Evolutionary conservation across 2,888 invertebrate species (phyloP).

Genomic region (Punctoribates punctum): DNA sequence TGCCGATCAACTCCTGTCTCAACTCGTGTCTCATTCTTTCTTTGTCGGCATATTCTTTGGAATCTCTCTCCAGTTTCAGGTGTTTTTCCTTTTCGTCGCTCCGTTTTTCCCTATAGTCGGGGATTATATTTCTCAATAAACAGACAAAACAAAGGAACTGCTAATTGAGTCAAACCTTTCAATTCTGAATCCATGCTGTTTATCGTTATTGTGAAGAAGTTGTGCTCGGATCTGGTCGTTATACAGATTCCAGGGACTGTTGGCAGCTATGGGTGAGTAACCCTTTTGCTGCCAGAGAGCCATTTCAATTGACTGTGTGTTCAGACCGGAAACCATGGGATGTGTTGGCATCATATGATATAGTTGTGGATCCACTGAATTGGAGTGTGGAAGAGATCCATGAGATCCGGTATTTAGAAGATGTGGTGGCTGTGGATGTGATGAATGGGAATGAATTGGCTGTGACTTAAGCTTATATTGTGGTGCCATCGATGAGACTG

Average conservation of each 20-base stretch:
- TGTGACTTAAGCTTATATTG: slow-evolving; percentile 27
- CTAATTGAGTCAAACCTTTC: slow-evolving; percentile 4
- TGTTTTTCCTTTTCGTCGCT: slow-evolving; percentile 48
- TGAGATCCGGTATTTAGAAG: neutral
- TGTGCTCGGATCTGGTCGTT: slow-evolving; percentile 31
- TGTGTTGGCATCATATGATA: slow-evolving; percentile 30
- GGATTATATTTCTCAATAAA: too few species aligned
- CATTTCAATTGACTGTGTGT: slow-evolving; percentile 15
- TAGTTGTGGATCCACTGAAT: slow-evolving; percentile 28
- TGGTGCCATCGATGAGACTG: neutral
- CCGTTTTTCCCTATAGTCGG: slow-evolving; percentile 33
- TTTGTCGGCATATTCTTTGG: slow-evolving; percentile 45
- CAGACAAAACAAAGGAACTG: neutral
- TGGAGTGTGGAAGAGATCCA: neutral
- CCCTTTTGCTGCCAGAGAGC: slow-evolving; percentile 12
- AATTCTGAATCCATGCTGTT: slow-evolving; percentile 20
- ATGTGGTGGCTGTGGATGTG: slow-evolving; percentile 22
- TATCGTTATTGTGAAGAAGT: slow-evolving; percentile 11
- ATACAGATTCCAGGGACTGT: slow-evolving; percentile 21
- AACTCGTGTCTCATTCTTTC: slow-evolving; percentile 59
- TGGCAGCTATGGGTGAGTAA: slow-evolving; percentile 1
- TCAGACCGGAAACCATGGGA: slow-evolving; percentile 22
- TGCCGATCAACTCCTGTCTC: slow-evolving; percentile 59
- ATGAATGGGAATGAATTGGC: slow-evolving; percentile 19
- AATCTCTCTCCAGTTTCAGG: slow-evolving; percentile 52